Base-by-base conservation (phyloP, 2,888 invertebrate genomes). In the Aplocera efformata region DNA sequence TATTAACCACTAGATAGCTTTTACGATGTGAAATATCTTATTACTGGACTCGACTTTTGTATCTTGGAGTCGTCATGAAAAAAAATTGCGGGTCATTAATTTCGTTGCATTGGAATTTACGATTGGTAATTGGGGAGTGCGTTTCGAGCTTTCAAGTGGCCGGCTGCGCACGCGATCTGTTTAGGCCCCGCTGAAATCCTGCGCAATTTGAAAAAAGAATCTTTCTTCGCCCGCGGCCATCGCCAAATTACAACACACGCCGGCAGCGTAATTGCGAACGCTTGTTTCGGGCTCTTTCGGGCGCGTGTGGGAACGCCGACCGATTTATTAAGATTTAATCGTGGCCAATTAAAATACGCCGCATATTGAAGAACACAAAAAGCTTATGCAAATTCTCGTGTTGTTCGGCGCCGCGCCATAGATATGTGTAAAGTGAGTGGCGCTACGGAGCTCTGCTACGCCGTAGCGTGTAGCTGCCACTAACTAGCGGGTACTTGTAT, bases 311-410 rank as follows among this genome's bases (percentile, higher is more conserved):
- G 76, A 82, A 83, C 72, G 73, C 74, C 67, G 72, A 56, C 73
- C 82, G 79, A 81, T 81, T 81, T 81, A 84, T 85, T 82, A 82
- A 82, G 79, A 84, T 84, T 85, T 84, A 84, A 86, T 85, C 82
- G 72, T 60, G 56, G 56, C 73, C 79, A 83, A 85, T 83, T 83
- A 83, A 82, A 84, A 83, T 77, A 80, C 77, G 72, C 67, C 68
- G 68, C 72, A 72, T 78, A 79, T 79, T 78, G 75, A 67, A 48
- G 66, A 70, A 69, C 62, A 73, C 74, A 78, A 78, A 75, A 75
- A 76, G 60, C 60, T 67, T 79, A 81, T 77, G 77, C 72, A 72
- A 79, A 79, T 79, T 68, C 63, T 54, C 47, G 41, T 42, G 52
- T 53, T 55, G 54, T 56, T 55, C 56, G 62, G 61, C 69, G 68